Evolutionary conservation across 1,140 invertebrate genomes (phyloP), one percentile per base, ranked within the genome.

Genomic region (Solenopsis invicta): DNA sequence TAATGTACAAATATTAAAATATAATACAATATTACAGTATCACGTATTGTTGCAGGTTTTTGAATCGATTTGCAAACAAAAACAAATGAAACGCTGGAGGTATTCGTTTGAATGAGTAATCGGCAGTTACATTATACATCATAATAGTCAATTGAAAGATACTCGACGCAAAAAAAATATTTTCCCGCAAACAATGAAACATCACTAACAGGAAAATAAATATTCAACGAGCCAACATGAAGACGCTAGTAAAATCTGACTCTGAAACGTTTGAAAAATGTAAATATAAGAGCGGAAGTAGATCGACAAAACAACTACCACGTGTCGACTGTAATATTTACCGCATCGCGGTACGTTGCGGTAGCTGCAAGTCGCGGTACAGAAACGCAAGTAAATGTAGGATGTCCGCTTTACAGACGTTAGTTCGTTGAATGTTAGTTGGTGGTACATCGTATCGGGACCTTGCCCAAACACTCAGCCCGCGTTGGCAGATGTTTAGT

Each of bases 401-500:
- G 21, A 41, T 87, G 82, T 54, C 45, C 37, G 69, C 61, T 56
- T 67, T 72, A 77, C 69, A 59, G 18, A 78, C 41, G 56, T 77
- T 62, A 62, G 52, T 59, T 75, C 71, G 59, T 61, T 54, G 72
- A 74, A 86, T 75, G 90, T 86, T 81, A 66, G 80, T 89, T 87
- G 81, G 81, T 67, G 85, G 89, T 91, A 91, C 77, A 90, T 64
- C 24, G 69, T 82, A 87, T 88, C 85, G 85, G 52, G 50, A 71
- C 41, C 81, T 88, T 89, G 62, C 76, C 81, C 61, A 87, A 91
- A 86, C 85, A 89, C 90, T 88, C 67, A 34, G n/a, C 34, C 54
- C 21, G 13, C 69, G 48, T 56, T 50, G 16, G 45, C 80, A 88
- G 87, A 86, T 91, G 90, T 91, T 91, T 91, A 89, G 82, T 54